Percentiles rank a stretch among this genome's conserved stretches.
Evolutionary conservation across 2,113 vertebrate genomes (phyloP).

Genomic region (Hipposideros armiger): DNA sequence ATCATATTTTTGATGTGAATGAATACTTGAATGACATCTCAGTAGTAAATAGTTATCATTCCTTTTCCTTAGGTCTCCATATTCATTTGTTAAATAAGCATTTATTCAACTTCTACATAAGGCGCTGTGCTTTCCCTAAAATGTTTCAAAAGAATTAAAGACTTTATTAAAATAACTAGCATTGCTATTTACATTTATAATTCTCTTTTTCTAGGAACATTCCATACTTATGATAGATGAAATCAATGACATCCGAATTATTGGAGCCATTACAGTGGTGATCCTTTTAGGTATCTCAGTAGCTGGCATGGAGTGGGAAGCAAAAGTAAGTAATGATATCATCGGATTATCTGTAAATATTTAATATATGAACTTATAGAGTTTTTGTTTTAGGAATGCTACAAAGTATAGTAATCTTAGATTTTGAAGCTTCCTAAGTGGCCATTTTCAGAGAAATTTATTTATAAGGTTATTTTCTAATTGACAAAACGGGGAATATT

Average conservation of each 20-base stretch:
- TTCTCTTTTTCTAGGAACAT: constrained; percentile 86
- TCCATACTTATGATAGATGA: constrained; percentile 93
- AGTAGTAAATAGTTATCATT: neutral
- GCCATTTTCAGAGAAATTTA: constrained; percentile 31
- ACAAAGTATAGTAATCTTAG: neutral
- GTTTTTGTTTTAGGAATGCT: neutral
- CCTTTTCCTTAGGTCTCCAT: neutral
- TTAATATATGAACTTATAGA: neutral
- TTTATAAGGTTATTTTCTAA: neutral
- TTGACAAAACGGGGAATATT: neutral
- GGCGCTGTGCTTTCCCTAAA: neutral
- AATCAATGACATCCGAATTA: constrained; percentile 95
- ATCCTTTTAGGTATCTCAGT: constrained; percentile 96
- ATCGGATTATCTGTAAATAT: neutral
- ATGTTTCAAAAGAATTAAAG: constrained; percentile 17
- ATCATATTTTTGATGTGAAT: constrained; percentile 2
- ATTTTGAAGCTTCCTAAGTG: neutral
- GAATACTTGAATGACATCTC: neutral
- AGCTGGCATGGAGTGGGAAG: constrained; percentile 99
- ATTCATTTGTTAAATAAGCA: neutral
- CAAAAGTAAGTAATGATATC: constrained; percentile 92
- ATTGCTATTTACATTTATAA: neutral
- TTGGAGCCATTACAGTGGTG: constrained; percentile 97
- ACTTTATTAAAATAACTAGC: constrained; percentile 7
- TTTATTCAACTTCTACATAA: neutral